Base-by-base conservation (phyloP, 1,140 invertebrate species). In the Melanaphis sacchari region DNA sequence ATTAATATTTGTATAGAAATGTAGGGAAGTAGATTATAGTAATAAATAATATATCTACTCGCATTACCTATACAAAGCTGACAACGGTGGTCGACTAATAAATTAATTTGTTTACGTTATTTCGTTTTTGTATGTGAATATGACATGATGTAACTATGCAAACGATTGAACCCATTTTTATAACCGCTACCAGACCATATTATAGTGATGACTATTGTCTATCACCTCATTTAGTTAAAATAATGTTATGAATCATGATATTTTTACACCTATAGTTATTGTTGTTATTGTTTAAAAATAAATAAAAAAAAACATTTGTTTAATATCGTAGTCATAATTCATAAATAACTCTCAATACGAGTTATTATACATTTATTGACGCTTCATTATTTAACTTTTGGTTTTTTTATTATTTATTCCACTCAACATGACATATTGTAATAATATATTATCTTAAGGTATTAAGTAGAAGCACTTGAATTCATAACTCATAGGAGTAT, bases 211-310 rank as follows among this genome's bases (percentile, higher is more conserved):
- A 26, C 36, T 52, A 36, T 40, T 38, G 46, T 15, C 36, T 52
- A 36, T 40, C 87, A 40, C 22, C 8, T 54, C 59, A 76, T 76
- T 89, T 24, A 5, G 52, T 89, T 40, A 31, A 31, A 76, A n/a
- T 76, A 76, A 18, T 26, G 9, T 87, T 87, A 41, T 43, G 9
- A 24, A 85, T 41, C 38, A 36, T 15, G 5, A 36, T 88, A 36
- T 52, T 36, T 22, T 90, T 41, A 66, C 40, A 66, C 9, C 11
- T n/a, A 43, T 90, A 41, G 21, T 66, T 90, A 90, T 59, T 90
- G n/a, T 88, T 36, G 43, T 36, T 88, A 88, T 90, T 90, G 40
- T 22, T 90, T 41, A 41, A 41, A 90, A 90, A 43, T 21, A 66
- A 52, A 89, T 41, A 90, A 59, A 90, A 88, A n/a, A 90, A 90